These are phyloP conservation scores for Tanytarsus gracilentus DNA, from an alignment of 2,888 invertebrate species.

Conservation along the genomic window DNA sequence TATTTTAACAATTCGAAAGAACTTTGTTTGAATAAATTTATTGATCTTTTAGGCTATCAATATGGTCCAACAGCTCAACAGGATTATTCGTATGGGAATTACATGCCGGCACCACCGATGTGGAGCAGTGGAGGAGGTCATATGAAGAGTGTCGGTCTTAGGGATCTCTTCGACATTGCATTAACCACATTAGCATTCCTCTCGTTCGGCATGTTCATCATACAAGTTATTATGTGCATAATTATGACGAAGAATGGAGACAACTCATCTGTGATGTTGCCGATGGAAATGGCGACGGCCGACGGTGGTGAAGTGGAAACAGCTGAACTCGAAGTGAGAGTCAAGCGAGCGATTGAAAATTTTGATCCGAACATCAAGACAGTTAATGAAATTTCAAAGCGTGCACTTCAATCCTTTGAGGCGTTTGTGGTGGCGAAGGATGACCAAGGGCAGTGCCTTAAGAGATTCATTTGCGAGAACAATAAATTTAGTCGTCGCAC, in stretches of 20 bases:
- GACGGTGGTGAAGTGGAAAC: slow-evolving; percentile 31
- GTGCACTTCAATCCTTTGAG: slow-evolving; percentile 50
- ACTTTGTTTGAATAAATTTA: too few species aligned
- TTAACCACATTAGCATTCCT: slow-evolving; percentile 71
- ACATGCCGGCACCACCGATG: background rate
- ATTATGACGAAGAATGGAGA: slow-evolving; percentile 35
- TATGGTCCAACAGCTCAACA: slow-evolving; percentile 15
- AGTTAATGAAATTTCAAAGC: slow-evolving; percentile 48
- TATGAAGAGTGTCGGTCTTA: slow-evolving; percentile 52
- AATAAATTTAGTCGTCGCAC: slow-evolving; percentile 53
- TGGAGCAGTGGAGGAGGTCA: background rate
- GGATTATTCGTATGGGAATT: background rate
- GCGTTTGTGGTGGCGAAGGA: slow-evolving; percentile 46
- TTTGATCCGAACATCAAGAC: slow-evolving; percentile 21
- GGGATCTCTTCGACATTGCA: slow-evolving; percentile 69
- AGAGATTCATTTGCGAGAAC: slow-evolving; percentile 56
- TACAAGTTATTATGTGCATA: slow-evolving; percentile 49
- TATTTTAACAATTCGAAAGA: too few species aligned
- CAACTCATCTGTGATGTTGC: slow-evolving; percentile 43
- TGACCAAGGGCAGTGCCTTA: slow-evolving; percentile 52
- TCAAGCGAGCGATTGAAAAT: background rate
- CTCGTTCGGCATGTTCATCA: slow-evolving; percentile 69
- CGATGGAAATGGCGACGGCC: slow-evolving; percentile 39
- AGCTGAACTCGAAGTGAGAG: slow-evolving; percentile 9
- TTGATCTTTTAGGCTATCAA: slow-evolving; percentile 4